phyloP scores from a whole-genome alignment of 2,797 vertebrate species.

The Dendrocincla tyrannina region DNA sequence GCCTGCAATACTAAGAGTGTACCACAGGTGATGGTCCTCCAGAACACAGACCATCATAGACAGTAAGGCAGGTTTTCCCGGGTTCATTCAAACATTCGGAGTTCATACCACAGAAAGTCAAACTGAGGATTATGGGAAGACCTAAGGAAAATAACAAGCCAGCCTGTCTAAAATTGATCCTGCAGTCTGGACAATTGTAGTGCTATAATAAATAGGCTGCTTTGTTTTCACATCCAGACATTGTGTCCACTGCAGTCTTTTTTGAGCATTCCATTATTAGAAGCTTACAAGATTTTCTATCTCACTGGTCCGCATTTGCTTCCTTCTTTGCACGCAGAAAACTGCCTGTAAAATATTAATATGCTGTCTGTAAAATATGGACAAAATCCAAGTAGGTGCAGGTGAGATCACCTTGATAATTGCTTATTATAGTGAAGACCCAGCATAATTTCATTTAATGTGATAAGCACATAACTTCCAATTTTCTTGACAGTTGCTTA shows the following conservation, averaged over 20 bases:
- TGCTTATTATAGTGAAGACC: neutral
- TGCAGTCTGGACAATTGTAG: neutral
- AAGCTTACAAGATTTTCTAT: neutral
- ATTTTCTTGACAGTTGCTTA: neutral
- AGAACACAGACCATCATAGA: neutral
- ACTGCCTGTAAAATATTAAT: neutral
- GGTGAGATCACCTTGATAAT: neutral
- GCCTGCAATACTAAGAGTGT: neutral
- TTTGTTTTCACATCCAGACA: constrained; percentile 1
- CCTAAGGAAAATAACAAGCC: constrained; percentile 32
- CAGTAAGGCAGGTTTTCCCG: neutral
- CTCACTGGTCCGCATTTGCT: neutral
- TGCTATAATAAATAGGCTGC: neutral
- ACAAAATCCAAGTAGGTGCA: neutral
- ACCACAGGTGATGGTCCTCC: neutral
- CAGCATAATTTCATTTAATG: neutral
- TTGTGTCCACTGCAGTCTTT: neutral
- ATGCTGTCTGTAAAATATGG: neutral
- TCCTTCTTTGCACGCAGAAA: neutral
- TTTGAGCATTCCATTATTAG: neutral
- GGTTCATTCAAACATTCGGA: neutral
- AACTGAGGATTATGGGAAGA: constrained; percentile 9
- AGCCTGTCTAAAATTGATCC: constrained; percentile 15
- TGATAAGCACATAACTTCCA: neutral
- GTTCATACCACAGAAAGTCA: neutral